Conservation (phyloP, 2,888 invertebrate genomes). For the Oscheius sp. region DNA sequence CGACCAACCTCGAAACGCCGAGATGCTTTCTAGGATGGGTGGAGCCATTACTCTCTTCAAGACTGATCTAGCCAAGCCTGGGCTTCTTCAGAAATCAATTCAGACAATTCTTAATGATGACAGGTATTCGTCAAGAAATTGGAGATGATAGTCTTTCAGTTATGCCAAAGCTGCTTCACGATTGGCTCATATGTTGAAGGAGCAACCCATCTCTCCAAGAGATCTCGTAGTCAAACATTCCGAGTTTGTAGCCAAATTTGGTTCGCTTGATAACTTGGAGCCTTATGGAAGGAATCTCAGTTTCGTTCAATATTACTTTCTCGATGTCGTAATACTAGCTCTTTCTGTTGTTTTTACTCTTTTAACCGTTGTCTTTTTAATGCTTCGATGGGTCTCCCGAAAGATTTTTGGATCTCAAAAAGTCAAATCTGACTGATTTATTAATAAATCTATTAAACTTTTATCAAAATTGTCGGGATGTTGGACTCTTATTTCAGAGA, state of each 20-base stretch:
- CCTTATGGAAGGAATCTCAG: conserved; percentile 2
- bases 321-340: neutral
- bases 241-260: conserved; percentile 18
- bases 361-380: neutral
- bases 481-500: too few species aligned
- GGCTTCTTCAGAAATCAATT: conserved; percentile 24
- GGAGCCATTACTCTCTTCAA: conserved; percentile 33
- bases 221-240: conserved; percentile 12
- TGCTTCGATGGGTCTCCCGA: neutral
- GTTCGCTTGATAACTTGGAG: neutral
- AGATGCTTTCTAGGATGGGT: conserved; percentile 37
- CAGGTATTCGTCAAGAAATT: neutral
- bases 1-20: conserved; percentile 41
- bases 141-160: neutral
- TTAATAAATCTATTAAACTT: conserved; percentile 1
- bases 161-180: neutral
- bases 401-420: neutral
- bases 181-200: conserved; percentile 13
- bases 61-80: conserved; percentile 25
- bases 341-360: neutral
- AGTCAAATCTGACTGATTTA: neutral
- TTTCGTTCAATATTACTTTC: conserved; percentile 16
- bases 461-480: too few species aligned
- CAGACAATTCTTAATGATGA: neutral
- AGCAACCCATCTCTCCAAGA: conserved; percentile 8